Conservation (phyloP, 2,797 vertebrate genomes). For the Oryzias dopingdopingensis region DNA sequence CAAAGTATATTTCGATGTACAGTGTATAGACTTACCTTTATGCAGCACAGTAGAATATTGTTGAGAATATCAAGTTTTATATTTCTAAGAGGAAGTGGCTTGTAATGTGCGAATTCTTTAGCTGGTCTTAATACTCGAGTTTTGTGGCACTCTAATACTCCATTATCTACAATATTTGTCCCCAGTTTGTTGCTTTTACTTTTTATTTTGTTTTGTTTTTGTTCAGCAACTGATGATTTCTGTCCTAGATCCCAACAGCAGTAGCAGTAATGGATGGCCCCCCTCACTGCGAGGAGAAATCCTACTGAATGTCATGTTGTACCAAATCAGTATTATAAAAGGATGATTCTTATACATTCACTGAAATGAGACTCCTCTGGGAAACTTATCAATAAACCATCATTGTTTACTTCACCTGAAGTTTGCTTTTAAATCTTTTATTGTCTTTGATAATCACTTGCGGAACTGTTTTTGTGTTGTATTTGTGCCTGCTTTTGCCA, state of each 20-base stretch:
- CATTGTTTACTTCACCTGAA: conserved; percentile 80
- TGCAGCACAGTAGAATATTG: conserved; percentile 89
- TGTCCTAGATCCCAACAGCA: conserved; percentile 81
- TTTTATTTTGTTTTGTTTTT: conserved; percentile 49
- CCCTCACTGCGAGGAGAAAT: conserved; percentile 84
- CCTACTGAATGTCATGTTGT: conserved; percentile 86
- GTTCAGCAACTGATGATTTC: conserved; percentile 73
- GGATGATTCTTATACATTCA: conserved; percentile 78
- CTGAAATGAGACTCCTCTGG: conserved; percentile 83
- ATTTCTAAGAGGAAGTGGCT: conserved; percentile 89
- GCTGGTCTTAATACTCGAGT: conserved; percentile 85
- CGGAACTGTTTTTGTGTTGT: background rate
- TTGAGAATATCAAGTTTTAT: conserved; percentile 88
- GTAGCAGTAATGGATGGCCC: conserved; percentile 79
- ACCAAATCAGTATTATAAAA: conserved; percentile 87
- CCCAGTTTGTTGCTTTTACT: conserved; percentile 77
- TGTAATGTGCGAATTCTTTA: conserved; percentile 86
- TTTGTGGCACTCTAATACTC: conserved; percentile 83
- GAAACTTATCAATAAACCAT: conserved; percentile 85
- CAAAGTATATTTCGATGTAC: conserved; percentile 85
- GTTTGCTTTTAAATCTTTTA: conserved; percentile 56
- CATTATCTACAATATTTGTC: conserved; percentile 79
- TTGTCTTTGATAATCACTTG: conserved; percentile 17
- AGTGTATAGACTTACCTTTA: conserved; percentile 88
- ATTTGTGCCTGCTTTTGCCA: too few relatives aligned